These are phyloP conservation scores for Nematolebias whitei DNA, from an alignment of 2,113 vertebrate species.

Conservation along the genomic window DNA sequence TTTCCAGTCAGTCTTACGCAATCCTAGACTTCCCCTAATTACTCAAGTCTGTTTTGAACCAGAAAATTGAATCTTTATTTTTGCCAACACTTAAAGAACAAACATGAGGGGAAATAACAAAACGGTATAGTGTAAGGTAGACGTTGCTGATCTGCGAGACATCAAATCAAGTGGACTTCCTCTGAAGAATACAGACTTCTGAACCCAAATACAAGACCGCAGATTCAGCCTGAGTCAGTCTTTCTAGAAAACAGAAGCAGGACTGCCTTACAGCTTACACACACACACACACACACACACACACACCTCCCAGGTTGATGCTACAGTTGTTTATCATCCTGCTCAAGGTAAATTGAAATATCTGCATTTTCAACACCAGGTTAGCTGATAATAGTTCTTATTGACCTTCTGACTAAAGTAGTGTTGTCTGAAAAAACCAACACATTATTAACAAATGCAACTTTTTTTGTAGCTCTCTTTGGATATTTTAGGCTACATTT, in stretches of 20 bases:
- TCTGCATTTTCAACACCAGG: not conserved
- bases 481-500: no score
- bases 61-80: not conserved
- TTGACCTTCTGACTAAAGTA: no score
- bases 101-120: not conserved
- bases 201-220: not conserved
- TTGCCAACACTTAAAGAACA: not conserved
- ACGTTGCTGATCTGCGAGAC: not conserved
- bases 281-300: no score
- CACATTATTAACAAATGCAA: no score
- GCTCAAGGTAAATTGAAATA: not conserved
- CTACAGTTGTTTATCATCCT: not conserved
- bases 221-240: not conserved
- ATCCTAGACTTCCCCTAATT: conserved; percentile 1
- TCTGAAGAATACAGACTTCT: not conserved
- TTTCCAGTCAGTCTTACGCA: conserved; percentile 1
- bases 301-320: not conserved
- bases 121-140: no score
- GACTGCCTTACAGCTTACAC: not conserved
- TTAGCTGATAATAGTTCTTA: not conserved
- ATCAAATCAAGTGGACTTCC: not conserved
- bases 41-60: not conserved
- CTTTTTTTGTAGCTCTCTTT: no score
- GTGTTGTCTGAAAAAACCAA: no score
- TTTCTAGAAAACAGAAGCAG: not conserved